phyloP scores from a whole-genome alignment of 2,888 invertebrate genomes.

The Himalopsyche anomala region DNA sequence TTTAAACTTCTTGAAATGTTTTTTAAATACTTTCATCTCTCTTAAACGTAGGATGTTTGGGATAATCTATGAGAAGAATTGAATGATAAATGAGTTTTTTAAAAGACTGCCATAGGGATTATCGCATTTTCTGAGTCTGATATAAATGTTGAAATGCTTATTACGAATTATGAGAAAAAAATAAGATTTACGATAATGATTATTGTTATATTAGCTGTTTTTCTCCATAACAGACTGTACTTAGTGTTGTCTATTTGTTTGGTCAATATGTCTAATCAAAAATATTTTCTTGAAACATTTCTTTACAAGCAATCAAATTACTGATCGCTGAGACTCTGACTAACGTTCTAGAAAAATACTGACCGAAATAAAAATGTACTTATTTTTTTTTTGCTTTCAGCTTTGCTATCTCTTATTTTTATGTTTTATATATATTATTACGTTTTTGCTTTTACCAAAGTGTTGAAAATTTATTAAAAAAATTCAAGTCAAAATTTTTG shows the following conservation, averaged over 20 bases:
- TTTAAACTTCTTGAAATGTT: not conserved
- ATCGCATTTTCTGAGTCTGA: slow-evolving; percentile 24
- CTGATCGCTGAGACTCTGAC: too few species aligned
- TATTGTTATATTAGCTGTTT: not conserved
- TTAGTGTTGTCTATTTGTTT: not conserved
- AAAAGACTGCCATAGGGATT: not conserved
- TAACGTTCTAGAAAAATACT: too few species aligned
- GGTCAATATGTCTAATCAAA: too few species aligned
- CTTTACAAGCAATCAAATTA: too few species aligned
- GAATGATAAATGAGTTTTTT: not conserved
- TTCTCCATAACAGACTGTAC: not conserved
- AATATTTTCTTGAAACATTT: too few species aligned
- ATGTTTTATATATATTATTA: not conserved
- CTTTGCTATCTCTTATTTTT: not conserved
- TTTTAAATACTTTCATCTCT: too few species aligned
- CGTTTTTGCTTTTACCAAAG: slow-evolving; percentile 32
- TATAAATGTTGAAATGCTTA: too few species aligned
- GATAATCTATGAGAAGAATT: not conserved
- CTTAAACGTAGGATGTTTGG: not conserved
- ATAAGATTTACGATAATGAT: not conserved
- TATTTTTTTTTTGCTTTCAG: not conserved
- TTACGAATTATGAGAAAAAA: not conserved
- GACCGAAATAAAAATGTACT: too few species aligned
- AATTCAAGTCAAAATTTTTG: slow-evolving; percentile 25
- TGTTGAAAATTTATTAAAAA: not conserved